phyloP scores from a whole-genome alignment of 2,888 invertebrate genomes.

The Drosophila peninsularis region DNA sequence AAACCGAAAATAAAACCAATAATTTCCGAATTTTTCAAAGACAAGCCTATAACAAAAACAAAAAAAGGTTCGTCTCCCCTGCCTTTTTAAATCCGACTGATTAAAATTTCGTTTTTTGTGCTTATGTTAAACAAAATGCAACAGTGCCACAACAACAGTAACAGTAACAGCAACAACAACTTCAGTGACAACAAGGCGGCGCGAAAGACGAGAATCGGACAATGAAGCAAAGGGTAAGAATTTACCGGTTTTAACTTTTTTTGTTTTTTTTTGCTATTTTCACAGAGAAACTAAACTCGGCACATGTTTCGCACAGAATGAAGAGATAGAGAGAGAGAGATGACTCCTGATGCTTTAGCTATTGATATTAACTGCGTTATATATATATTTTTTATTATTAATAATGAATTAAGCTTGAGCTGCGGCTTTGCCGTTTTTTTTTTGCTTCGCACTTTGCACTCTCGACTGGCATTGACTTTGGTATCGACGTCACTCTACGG shows the following conservation, averaged over 20 bases:
- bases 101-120: conserved; percentile 1
- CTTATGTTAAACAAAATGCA: conserved; percentile 44
- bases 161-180: conserved; percentile 31
- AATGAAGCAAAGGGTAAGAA: conserved; percentile 34
- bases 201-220: conserved; percentile 34
- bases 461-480: conserved; percentile 14
- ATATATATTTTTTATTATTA: conserved; percentile 15
- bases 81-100: conserved; percentile 1
- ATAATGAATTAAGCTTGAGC: conserved; percentile 26
- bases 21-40: background rate
- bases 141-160: conserved; percentile 52
- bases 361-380: conserved; percentile 22
- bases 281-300: conserved; percentile 27
- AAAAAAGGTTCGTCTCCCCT: too few species aligned
- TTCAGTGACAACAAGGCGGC: conserved; percentile 31
- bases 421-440: conserved; percentile 7
- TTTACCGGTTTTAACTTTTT: conserved; percentile 68
- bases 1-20: background rate
- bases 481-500: conserved; percentile 14
- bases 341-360: conserved; percentile 20
- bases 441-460: conserved; percentile 23
- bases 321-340: background rate
- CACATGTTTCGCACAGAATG: conserved; percentile 38
- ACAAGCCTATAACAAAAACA: background rate
- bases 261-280: conserved; percentile 17